These are phyloP conservation scores for Acridotheres tristis DNA, from an alignment of 2,797 vertebrate species.

Conservation along the genomic window DNA sequence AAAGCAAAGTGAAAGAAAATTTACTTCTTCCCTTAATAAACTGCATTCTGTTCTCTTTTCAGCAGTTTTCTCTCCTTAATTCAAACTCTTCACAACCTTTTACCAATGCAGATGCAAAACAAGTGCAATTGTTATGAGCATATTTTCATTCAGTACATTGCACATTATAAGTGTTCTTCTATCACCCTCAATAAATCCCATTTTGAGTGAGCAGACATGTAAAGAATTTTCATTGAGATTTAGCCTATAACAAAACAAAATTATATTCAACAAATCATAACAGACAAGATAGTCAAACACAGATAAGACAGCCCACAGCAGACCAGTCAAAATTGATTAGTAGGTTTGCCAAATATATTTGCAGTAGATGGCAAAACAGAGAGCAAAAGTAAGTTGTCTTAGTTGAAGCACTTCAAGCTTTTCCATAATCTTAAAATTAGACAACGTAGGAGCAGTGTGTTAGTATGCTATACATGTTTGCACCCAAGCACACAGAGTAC, in stretches of 20 bases:
- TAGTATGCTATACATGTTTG: not conserved
- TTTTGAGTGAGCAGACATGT: conserved; percentile 8
- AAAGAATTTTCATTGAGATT: conserved; percentile 48
- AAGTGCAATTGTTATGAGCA: conserved; percentile 19
- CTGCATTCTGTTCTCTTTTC: not conserved
- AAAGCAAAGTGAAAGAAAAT: not conserved
- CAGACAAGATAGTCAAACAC: conserved; percentile 45
- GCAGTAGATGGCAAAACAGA: conserved; percentile 4
- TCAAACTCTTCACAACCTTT: not conserved
- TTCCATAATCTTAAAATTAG: not conserved
- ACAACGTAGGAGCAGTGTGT: not conserved
- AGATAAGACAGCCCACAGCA: conserved; percentile 23
- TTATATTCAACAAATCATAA: conserved; percentile 42
- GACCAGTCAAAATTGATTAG: conserved; percentile 50
- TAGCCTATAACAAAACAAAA: conserved; percentile 45
- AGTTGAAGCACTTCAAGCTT: not conserved
- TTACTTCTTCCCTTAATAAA: not conserved
- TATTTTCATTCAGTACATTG: conserved; percentile 36
- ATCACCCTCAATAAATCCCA: conserved; percentile 44
- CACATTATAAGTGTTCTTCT: conserved; percentile 1
- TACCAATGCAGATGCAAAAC: not conserved
- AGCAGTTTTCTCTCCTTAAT: not conserved
- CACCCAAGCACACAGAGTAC: not conserved
- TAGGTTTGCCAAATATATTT: conserved; percentile 32
- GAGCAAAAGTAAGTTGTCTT: conserved; percentile 27